phyloP scores from a whole-genome alignment of 2,113 vertebrate genomes.

The Ia io region DNA sequence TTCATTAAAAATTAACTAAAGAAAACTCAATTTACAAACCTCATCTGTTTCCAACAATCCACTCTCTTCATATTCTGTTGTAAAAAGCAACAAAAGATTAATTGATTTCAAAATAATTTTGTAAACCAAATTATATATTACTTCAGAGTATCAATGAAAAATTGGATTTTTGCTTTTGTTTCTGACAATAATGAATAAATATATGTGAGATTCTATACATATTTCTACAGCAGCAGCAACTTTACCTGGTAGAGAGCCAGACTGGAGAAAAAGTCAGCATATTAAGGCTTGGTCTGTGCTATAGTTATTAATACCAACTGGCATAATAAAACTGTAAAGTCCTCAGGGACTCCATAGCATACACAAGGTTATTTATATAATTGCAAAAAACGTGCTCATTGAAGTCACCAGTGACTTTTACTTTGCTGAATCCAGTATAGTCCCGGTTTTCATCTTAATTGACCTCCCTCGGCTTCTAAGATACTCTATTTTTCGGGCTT shows the following conservation, averaged over 20 bases:
- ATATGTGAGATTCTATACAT: background rate
- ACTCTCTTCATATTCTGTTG: constrained; percentile 98
- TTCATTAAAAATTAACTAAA: constrained; percentile 43
- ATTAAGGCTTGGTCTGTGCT: background rate
- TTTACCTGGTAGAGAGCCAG: background rate
- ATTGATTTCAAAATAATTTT: constrained; percentile 16
- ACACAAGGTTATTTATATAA: background rate
- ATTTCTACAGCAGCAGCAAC: background rate
- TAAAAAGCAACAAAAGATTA: constrained; percentile 60
- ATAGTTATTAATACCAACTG: background rate
- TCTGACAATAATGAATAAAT: background rate
- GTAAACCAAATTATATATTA: constrained; percentile 15
- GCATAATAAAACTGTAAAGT: background rate
- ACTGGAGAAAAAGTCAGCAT: background rate
- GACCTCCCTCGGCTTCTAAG: background rate
- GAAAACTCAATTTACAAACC: constrained; percentile 85
- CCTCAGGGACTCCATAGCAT: background rate
- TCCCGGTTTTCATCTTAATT: background rate
- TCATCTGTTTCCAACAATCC: constrained; percentile 97
- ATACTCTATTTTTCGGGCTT: background rate
- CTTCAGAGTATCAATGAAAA: constrained; percentile 27
- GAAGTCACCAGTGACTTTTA: background rate
- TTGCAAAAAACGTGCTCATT: background rate
- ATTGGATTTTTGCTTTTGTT: background rate
- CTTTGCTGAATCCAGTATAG: background rate